Evolutionary conservation across 1,140 invertebrate genomes (phyloP).

Genomic region (Meloidogyne exigua): DNA sequence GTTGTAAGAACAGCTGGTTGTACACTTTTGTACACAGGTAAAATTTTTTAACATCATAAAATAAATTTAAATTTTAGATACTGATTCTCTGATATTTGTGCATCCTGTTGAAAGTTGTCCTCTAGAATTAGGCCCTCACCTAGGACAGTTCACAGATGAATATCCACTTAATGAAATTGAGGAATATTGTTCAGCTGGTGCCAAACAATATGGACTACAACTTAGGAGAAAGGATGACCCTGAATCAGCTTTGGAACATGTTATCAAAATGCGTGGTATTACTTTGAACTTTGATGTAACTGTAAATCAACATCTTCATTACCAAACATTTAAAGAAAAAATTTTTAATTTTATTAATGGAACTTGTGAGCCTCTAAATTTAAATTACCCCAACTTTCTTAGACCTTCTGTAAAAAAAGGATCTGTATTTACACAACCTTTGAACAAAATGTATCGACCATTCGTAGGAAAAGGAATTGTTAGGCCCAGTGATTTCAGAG

Average conservation of each 20-base stretch:
- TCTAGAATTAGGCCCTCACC: neutral
- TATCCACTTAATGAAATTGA: neutral
- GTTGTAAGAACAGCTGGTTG: slow-evolving; percentile 7
- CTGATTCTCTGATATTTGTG: neutral
- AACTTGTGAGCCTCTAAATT: neutral
- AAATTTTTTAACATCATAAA: neutral
- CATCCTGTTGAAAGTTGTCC: neutral
- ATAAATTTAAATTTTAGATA: neutral
- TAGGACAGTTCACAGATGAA: slow-evolving; percentile 18
- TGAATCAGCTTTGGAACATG: neutral
- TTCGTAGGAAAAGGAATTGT: slow-evolving; percentile 7
- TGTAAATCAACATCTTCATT: neutral
- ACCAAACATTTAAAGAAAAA: slow-evolving; percentile 15
- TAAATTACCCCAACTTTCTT: slow-evolving; percentile 9
- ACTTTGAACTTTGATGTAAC: neutral
- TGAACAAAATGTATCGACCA: neutral
- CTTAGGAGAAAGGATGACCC: neutral
- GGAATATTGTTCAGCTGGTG: slow-evolving; percentile 2
- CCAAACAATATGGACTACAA: neutral
- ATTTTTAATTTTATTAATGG: slow-evolving; percentile 5
- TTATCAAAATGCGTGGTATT: slow-evolving; percentile 12
- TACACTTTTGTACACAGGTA: slow-evolving; percentile 8
- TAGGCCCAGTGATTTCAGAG: neutral
- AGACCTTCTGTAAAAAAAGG: neutral
- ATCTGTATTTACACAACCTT: slow-evolving; percentile 1